A percentile compares a stretch with the other conserved stretches of the same genome.
Conservation (phyloP, 2,797 vertebrate species). For the Sebastes flavidus region DNA sequence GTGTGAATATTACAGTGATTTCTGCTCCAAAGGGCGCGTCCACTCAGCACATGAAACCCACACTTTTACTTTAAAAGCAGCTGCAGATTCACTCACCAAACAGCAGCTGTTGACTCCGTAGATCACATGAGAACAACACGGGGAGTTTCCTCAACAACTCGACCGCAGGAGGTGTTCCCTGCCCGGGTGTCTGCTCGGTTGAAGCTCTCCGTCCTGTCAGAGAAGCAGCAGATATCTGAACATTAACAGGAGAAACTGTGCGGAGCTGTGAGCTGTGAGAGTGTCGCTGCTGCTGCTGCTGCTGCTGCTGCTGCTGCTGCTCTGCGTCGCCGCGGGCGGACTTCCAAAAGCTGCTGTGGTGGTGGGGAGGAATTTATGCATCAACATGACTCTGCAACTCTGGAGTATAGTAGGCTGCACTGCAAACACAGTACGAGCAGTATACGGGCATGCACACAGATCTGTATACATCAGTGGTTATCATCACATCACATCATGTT, state of each 20-base stretch:
- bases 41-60: not conserved
- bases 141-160: not conserved
- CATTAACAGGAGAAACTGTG: not conserved
- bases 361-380: slow-evolving; percentile 51
- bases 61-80: not conserved
- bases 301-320: not conserved
- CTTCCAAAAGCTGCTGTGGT: slow-evolving; percentile 7
- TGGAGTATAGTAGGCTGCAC: not conserved
- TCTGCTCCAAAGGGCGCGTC: slow-evolving; percentile 37
- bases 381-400: slow-evolving; percentile 81
- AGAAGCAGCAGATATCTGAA: not conserved
- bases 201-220: not conserved
- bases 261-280: not conserved
- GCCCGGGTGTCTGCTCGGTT: not conserved
- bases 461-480: not conserved
- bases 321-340: not conserved
- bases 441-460: slow-evolving; percentile 10
- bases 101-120: not conserved
- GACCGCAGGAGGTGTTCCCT: not conserved
- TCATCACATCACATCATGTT: too few relatives aligned
- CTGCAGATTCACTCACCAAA: slow-evolving; percentile 37
- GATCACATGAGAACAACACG: not conserved
- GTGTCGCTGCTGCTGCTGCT: not conserved
- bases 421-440: not conserved
- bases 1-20: not conserved